Conservation (phyloP, 2,888 invertebrate genomes). For the Galerucella pusilla region DNA sequence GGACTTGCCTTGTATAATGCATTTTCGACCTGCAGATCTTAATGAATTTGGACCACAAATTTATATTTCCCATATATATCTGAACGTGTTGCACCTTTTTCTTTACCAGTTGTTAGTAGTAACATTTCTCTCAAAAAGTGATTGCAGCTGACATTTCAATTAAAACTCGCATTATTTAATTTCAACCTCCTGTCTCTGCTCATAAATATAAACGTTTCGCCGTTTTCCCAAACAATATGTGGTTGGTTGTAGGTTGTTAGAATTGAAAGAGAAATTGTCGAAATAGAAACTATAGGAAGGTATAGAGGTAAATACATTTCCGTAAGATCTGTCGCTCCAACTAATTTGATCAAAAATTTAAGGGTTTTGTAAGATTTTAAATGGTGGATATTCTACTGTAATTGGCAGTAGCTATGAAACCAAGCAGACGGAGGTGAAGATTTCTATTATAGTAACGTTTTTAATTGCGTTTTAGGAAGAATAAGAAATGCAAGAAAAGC, state of each 20-base stretch:
- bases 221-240: background rate
- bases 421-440: too few relatives aligned
- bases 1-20: background rate
- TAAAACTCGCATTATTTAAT: background rate
- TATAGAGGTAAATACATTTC: background rate
- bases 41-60: background rate
- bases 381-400: too few relatives aligned
- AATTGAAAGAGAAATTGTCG: background rate
- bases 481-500: too few relatives aligned
- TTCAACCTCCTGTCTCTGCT: background rate
- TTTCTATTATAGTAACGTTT: too few relatives aligned
- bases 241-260: background rate
- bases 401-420: too few relatives aligned
- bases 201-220: background rate
- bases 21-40: background rate
- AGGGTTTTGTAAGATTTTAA: background rate
- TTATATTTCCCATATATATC: background rate
- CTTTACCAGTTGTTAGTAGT: background rate
- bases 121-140: background rate
- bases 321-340: background rate
- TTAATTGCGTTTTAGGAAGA: too few relatives aligned
- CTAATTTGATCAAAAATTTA: background rate
- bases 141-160: constrained; percentile 12
- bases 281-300: background rate
- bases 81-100: background rate